phyloP scores from a whole-genome alignment of 2,888 invertebrate species.

The Heteromurus nitidus region DNA sequence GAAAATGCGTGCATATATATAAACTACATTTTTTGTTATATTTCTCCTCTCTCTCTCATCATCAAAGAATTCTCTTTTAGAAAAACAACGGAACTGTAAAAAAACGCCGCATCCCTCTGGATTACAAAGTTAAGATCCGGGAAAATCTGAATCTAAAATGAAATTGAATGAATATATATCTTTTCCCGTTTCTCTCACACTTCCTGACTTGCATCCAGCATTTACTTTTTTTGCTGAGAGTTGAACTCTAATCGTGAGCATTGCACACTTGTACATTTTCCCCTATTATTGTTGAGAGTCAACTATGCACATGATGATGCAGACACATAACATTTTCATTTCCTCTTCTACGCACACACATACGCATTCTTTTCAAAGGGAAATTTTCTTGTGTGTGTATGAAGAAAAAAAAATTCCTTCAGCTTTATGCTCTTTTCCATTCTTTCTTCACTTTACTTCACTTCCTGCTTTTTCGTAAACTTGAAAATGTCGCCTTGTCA shows the following conservation, averaged over 20 bases:
- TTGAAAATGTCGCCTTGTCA: conserved; percentile 5
- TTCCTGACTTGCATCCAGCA: no score
- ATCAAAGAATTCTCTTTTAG: no score
- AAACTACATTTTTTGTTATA: no score
- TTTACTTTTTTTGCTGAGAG: not conserved
- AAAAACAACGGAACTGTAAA: no score
- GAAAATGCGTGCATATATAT: no score
- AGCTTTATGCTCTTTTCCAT: not conserved
- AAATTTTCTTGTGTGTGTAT: conserved; percentile 21
- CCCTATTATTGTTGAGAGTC: not conserved
- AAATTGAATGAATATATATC: not conserved
- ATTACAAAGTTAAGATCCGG: no score
- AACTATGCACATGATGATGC: not conserved
- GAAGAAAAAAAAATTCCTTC: not conserved
- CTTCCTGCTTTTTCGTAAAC: conserved; percentile 43
- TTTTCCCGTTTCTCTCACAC: not conserved
- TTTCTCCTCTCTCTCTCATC: no score
- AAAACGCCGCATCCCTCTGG: no score
- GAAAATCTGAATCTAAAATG: no score
- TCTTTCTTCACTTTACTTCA: not conserved
- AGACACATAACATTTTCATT: conserved; percentile 27
- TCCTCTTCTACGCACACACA: conserved; percentile 22
- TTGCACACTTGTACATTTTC: conserved; percentile 32
- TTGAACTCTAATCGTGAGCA: conserved; percentile 37
- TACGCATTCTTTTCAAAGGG: conserved; percentile 24